phyloP scores from a whole-genome alignment of 1,140 invertebrate genomes.

The Calephelis nemesis region DNA sequence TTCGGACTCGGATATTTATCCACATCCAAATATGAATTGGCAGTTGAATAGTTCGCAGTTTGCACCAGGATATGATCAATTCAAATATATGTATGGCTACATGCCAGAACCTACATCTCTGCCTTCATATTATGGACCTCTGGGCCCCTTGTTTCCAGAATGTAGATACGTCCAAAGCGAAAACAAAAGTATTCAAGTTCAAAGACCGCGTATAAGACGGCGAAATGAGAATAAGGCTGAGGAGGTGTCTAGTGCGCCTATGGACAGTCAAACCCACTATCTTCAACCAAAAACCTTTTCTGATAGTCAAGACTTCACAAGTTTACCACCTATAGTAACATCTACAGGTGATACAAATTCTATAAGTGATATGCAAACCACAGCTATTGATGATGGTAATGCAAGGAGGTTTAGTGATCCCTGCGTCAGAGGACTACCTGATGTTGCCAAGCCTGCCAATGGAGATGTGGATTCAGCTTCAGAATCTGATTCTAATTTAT shows the following conservation, averaged over 20 bases:
- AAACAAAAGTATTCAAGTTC: conserved; percentile 58
- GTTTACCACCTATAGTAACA: conserved; percentile 66
- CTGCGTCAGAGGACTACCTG: conserved; percentile 65
- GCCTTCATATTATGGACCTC: conserved; percentile 55
- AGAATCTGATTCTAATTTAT: conserved; percentile 60
- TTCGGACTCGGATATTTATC: conserved; percentile 54
- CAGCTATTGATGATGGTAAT: conserved; percentile 66
- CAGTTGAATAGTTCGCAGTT: conserved; percentile 51
- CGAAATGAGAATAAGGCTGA: conserved; percentile 55
- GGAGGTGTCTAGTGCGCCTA: conserved; percentile 50
- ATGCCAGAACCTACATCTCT: conserved; percentile 57
- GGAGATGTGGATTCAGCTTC: conserved; percentile 62
- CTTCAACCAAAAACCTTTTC: conserved; percentile 66
- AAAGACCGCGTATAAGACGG: conserved; percentile 48
- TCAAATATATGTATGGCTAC: conserved; percentile 53
- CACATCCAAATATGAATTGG: conserved; percentile 57
- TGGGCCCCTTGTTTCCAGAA: conserved; percentile 51
- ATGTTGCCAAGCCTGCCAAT: conserved; percentile 61
- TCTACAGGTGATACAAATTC: conserved; percentile 67
- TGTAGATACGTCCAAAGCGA: conserved; percentile 52
- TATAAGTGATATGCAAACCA: conserved; percentile 59
- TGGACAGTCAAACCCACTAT: conserved; percentile 47
- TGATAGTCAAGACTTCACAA: conserved; percentile 67
- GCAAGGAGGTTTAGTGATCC: conserved; percentile 73
- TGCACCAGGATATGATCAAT: conserved; percentile 60